Conservation (phyloP, 2,888 invertebrate genomes). For the Erebia aethiops region DNA sequence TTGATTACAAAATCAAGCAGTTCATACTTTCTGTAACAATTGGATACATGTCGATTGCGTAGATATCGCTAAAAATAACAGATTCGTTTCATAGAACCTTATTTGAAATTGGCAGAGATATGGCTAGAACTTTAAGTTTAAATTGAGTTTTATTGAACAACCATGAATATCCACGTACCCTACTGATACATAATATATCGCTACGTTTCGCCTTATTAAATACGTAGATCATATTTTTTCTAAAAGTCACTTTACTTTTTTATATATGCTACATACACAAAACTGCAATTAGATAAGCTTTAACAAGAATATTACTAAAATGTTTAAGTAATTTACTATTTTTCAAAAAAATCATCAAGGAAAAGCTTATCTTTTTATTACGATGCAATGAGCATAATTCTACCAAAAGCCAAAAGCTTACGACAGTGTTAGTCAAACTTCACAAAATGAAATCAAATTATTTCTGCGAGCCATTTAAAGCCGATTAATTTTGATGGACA, state of each 20-base stretch:
- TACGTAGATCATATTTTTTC: neutral
- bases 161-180: neutral
- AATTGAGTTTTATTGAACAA: neutral
- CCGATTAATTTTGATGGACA: neutral
- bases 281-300: neutral
- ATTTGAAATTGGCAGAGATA: neutral
- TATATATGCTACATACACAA: neutral
- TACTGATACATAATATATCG: neutral
- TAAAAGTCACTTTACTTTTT: neutral
- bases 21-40: neutral
- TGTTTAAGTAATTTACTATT: neutral
- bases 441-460: neutral
- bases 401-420: neutral
- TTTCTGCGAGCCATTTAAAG: neutral
- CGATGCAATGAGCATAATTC: neutral
- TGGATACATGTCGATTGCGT: neutral
- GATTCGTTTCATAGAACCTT: neutral
- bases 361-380: neutral
- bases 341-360: neutral
- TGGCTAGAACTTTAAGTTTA: no score
- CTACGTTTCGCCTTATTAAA: neutral
- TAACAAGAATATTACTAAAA: neutral
- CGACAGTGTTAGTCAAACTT: neutral
- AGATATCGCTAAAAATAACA: neutral
- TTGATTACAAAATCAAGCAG: neutral